A percentile compares a stretch with the other conserved stretches of the same genome.
Evolutionary conservation across 2,888 invertebrate species (phyloP).

Genomic region (Megalurothrips usitatus): DNA sequence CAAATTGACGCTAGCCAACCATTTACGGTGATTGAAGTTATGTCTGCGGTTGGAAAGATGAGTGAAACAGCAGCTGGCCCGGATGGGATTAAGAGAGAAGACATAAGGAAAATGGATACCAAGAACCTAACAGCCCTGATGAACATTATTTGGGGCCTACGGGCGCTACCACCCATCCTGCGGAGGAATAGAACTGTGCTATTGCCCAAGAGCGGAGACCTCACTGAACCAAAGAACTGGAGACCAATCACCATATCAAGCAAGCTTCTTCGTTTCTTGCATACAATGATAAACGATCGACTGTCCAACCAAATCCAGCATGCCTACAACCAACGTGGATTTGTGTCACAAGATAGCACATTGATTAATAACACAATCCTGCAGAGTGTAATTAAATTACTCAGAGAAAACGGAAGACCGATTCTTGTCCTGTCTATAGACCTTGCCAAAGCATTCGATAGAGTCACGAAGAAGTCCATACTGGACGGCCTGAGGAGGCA

Average conservation of each 20-base stretch:
- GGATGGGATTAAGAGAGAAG: too few relatives aligned
- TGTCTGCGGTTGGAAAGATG: too few relatives aligned
- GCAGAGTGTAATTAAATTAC: background rate
- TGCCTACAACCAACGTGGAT: background rate
- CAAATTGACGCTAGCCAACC: too few relatives aligned
- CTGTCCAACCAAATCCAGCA: background rate
- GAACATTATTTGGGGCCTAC: too few relatives aligned
- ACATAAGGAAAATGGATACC: too few relatives aligned
- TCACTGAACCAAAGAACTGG: too few relatives aligned
- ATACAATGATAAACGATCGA: background rate
- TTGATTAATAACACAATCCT: background rate
- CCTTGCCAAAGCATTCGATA: conserved; percentile 48
- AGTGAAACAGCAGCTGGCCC: too few relatives aligned
- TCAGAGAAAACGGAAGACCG: background rate
- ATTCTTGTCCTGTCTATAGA: conserved; percentile 38
- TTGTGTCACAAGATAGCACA: background rate
- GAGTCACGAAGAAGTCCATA: conserved; percentile 43
- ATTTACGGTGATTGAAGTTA: too few relatives aligned
- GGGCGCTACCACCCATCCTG: too few relatives aligned
- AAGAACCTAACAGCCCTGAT: too few relatives aligned
- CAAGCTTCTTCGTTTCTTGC: background rate
- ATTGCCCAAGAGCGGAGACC: too few relatives aligned
- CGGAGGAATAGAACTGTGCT: too few relatives aligned
- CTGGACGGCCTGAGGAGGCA: conserved; percentile 32
- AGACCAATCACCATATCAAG: background rate